Conservation (phyloP, 2,888 invertebrate genomes). For the Machimus rusticus region DNA sequence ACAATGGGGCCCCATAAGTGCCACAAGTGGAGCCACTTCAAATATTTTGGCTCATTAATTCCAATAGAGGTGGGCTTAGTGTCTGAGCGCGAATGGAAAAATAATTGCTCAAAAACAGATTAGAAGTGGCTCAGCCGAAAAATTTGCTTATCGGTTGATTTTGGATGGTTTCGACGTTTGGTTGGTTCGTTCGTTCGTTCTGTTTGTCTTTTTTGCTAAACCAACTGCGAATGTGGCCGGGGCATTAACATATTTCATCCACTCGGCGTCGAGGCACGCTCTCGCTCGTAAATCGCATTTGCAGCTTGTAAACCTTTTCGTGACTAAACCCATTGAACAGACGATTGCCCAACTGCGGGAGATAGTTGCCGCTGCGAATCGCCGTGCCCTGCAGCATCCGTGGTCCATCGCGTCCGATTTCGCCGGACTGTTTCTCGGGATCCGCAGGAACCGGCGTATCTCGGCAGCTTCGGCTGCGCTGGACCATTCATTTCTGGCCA, state of each 20-base stretch:
- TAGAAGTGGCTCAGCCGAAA: background rate
- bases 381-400: background rate
- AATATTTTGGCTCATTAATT: slow-evolving; percentile 16
- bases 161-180: background rate
- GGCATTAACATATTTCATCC: background rate
- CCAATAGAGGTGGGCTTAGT: background rate
- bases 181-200: background rate
- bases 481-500: slow-evolving; percentile 9
- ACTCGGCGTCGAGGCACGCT: background rate
- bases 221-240: background rate
- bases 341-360: background rate
- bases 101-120: background rate
- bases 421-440: background rate
- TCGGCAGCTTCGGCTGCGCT: background rate
- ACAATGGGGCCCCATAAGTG: background rate
- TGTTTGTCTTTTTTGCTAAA: background rate
- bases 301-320: slow-evolving; percentile 45
- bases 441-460: background rate
- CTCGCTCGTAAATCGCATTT: slow-evolving; percentile 45
- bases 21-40: slow-evolving; percentile 10
- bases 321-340: slow-evolving; percentile 40
- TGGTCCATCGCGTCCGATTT: background rate
- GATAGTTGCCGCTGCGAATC: slow-evolving; percentile 17
- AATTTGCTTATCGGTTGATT: background rate
- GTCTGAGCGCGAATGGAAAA: background rate